Evolutionary conservation across 2,888 invertebrate species (phyloP).

Genomic region (Cephus runcator): DNA sequence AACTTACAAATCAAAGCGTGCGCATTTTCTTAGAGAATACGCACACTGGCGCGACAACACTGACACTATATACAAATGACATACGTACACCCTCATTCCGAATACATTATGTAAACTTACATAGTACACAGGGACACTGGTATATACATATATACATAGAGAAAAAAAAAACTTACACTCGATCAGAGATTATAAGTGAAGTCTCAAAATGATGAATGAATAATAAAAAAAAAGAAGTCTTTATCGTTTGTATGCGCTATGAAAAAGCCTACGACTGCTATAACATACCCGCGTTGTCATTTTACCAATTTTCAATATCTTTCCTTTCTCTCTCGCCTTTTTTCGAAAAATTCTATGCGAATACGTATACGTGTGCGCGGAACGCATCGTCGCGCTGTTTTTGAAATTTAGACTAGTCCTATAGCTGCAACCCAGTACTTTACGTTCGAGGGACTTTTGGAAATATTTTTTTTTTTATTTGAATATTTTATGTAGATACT

Average conservation of each 20-base stretch:
- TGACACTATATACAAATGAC: constrained; percentile 2
- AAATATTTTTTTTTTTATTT: background rate
- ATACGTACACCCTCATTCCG: constrained; percentile 8
- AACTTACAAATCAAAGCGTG: constrained; percentile 36
- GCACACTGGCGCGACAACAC: constrained; percentile 14
- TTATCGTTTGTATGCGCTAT: constrained; percentile 30
- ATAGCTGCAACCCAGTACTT: background rate
- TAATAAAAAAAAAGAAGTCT: constrained; percentile 17
- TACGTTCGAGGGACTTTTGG: background rate
- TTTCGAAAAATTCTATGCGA: background rate
- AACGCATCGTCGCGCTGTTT: background rate
- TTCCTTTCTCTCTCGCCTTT: background rate
- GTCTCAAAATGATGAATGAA: background rate
- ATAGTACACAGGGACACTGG: background rate
- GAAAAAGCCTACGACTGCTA: background rate
- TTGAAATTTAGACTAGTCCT: background rate
- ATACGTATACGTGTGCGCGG: background rate
- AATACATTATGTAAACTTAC: background rate
- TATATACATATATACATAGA: background rate
- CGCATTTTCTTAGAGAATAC: constrained; percentile 36
- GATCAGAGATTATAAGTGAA: constrained; percentile 3
- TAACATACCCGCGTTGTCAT: background rate
- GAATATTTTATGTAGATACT: background rate
- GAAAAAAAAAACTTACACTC: background rate
- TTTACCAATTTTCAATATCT: background rate